Evolutionary conservation across 2,888 invertebrate genomes (phyloP).

Genomic region (Latrodectus hesperus): DNA sequence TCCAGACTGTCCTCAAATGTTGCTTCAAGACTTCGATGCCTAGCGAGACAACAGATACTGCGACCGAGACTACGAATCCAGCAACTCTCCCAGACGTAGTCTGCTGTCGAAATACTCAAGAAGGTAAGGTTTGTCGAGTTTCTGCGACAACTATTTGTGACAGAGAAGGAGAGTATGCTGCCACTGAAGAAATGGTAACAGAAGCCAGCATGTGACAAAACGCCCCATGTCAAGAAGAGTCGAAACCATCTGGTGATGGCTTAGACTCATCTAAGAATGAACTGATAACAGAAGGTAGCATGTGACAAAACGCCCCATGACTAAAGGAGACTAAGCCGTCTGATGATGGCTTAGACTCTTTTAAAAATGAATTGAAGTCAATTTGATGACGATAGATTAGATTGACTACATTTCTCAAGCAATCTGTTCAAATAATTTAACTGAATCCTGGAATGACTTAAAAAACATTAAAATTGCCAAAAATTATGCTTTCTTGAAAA

Average conservation of each 20-base stretch:
- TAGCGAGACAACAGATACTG: neutral
- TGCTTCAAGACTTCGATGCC: constrained; percentile 52
- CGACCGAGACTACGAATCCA: neutral
- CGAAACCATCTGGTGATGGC: neutral
- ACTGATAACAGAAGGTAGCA: neutral
- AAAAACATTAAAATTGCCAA: neutral
- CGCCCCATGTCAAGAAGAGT: constrained; percentile 27
- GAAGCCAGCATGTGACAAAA: constrained; percentile 29
- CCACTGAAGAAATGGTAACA: neutral
- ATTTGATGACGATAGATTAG: too few relatives aligned
- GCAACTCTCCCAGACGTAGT: neutral
- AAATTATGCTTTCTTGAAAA: neutral
- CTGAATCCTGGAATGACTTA: neutral
- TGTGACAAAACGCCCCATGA: constrained; percentile 1
- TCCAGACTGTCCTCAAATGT: constrained; percentile 52
- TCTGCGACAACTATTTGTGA: neutral
- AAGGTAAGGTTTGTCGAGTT: constrained; percentile 17
- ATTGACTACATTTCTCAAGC: too few relatives aligned
- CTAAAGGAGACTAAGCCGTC: constrained; percentile 8
- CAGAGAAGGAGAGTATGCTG: constrained; percentile 9
- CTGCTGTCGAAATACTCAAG: constrained; percentile 15
- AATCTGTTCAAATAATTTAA: too few relatives aligned
- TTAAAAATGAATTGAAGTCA: too few relatives aligned
- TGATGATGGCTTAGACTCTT: neutral
- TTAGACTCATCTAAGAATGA: neutral